Percentiles rank a stretch among this genome's conserved stretches.
Evolutionary conservation across 2,113 vertebrate genomes (phyloP).

Genomic region (Gasterosteus nipponicus): DNA sequence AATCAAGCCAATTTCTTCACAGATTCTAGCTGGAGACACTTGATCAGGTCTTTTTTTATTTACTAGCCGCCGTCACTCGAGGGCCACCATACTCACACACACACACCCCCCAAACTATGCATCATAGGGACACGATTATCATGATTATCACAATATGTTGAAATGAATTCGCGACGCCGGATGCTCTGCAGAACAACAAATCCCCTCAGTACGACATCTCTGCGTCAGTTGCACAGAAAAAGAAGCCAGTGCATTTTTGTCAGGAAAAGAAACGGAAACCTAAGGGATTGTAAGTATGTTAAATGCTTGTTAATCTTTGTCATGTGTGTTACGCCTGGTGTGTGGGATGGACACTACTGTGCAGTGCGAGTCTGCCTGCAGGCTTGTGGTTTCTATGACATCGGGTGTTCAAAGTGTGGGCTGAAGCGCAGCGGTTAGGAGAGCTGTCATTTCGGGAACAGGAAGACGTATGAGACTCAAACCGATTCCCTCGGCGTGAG

Average conservation of each 20-base stretch:
- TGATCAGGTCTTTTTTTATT: no score
- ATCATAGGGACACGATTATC: no score
- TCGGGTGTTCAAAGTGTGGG: slow-evolving; percentile 35
- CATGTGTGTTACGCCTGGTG: background rate
- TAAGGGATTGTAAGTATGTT: background rate
- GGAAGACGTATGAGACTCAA: slow-evolving; percentile 56
- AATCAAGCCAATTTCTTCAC: no score
- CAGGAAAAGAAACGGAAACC: background rate
- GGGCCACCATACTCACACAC: no score
- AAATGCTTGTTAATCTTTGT: background rate
- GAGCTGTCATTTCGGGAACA: slow-evolving; percentile 64
- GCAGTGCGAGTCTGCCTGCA: slow-evolving; percentile 23
- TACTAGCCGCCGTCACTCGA: no score
- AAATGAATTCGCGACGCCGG: background rate
- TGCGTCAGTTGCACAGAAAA: background rate
- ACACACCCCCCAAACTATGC: no score
- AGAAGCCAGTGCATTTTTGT: background rate
- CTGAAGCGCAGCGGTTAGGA: slow-evolving; percentile 53
- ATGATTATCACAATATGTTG: background rate
- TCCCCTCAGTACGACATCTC: background rate
- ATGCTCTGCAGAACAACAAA: background rate
- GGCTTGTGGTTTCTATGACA: slow-evolving; percentile 41
- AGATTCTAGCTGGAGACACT: no score
- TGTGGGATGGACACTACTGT: background rate
- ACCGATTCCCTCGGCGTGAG: slow-evolving; percentile 56